phyloP scores from a whole-genome alignment of 2,888 invertebrate species.

The Ectemnius lituratus region DNA sequence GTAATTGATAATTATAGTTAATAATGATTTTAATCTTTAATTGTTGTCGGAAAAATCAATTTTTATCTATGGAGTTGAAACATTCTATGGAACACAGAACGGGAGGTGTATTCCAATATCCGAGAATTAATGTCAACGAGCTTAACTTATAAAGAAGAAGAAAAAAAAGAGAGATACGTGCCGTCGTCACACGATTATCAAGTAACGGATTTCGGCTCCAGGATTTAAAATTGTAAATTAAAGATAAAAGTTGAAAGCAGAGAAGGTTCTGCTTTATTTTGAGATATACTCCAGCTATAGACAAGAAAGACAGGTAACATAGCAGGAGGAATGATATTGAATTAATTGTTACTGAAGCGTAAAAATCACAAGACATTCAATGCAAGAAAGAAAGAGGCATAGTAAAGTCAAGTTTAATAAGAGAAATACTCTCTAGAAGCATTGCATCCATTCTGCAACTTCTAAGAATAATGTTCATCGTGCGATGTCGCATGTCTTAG shows the following conservation, averaged over 20 bases:
- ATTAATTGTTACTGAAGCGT: constrained; percentile 75
- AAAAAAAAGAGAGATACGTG: constrained; percentile 42
- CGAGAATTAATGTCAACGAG: constrained; percentile 57
- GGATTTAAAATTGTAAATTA: constrained; percentile 67
- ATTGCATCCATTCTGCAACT: constrained; percentile 55
- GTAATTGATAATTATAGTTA: constrained; percentile 75
- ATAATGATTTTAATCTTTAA: constrained; percentile 75
- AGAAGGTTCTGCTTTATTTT: constrained; percentile 68
- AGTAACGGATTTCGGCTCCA: constrained; percentile 64
- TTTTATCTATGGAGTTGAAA: constrained; percentile 67
- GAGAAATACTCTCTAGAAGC: constrained; percentile 55
- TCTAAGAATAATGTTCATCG: constrained; percentile 56
- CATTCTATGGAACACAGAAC: constrained; percentile 45
- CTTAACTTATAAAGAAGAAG: constrained; percentile 57
- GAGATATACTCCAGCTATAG: constrained; percentile 68
- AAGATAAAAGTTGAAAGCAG: constrained; percentile 65
- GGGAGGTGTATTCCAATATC: constrained; percentile 46
- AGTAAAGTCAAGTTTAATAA: constrained; percentile 49
- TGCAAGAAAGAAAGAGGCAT: constrained; percentile 30
- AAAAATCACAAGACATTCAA: constrained; percentile 75
- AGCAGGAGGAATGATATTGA: constrained; percentile 71
- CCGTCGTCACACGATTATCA: constrained; percentile 51
- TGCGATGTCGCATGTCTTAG: constrained; percentile 72
- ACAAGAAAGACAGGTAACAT: constrained; percentile 49
- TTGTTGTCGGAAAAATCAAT: constrained; percentile 73